These are phyloP conservation scores for Zapornia atra DNA, from an alignment of 2,113 vertebrate genomes.

Conservation along the genomic window DNA sequence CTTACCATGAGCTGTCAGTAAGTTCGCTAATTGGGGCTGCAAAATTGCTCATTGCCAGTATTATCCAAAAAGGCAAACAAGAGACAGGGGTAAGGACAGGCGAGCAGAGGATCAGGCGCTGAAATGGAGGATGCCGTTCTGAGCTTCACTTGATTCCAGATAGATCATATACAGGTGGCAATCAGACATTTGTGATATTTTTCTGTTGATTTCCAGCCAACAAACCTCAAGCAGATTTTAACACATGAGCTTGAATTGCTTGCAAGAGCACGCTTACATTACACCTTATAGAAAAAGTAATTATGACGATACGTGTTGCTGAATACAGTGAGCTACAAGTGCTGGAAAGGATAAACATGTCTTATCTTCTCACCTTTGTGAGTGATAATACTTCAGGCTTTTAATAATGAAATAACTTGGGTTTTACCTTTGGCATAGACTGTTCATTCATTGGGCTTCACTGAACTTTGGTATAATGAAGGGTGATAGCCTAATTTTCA, in stretches of 20 bases:
- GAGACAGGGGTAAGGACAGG: not conserved
- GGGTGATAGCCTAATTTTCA: not conserved
- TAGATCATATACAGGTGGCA: not conserved
- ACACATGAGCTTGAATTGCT: not conserved
- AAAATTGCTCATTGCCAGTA: not conserved
- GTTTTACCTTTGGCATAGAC: not conserved
- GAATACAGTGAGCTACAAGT: not conserved
- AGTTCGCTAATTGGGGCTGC: not conserved
- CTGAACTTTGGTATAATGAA: not conserved
- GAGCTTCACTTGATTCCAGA: rapidly evolving
- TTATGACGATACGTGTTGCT: not conserved
- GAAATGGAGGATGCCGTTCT: not conserved
- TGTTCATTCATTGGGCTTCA: not conserved
- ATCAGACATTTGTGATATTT: not conserved
- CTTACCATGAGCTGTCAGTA: not conserved
- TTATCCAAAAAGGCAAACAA: not conserved
- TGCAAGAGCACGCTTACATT: not conserved
- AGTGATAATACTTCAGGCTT: not conserved
- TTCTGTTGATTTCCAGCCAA: not conserved
- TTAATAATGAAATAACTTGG: not conserved
- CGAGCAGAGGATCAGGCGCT: rapidly evolving
- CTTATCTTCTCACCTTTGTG: not conserved
- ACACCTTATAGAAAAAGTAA: not conserved
- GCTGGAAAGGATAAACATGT: not conserved
- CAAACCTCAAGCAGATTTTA: not conserved